These are phyloP conservation scores for Myripristis jacobus DNA, from an alignment of 2,797 vertebrate genomes.

Conservation along the genomic window DNA sequence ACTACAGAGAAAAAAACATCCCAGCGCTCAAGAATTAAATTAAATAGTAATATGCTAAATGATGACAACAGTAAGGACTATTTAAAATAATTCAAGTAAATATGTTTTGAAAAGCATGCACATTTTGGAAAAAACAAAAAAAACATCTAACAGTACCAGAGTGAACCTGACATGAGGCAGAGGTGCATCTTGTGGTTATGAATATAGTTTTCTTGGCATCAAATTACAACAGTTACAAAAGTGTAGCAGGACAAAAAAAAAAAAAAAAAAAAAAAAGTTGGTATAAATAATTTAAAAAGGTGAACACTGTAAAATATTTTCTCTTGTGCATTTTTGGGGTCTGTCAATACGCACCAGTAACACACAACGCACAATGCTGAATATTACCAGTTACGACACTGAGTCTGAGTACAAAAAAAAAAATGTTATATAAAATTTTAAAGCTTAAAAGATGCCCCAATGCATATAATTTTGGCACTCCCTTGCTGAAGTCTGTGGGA, in stretches of 20 bases:
- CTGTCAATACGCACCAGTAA: slow-evolving; percentile 35
- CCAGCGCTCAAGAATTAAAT: slow-evolving; percentile 63
- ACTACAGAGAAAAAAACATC: slow-evolving; percentile 48
- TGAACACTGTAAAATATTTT: slow-evolving; percentile 32
- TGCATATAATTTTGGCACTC: slow-evolving; percentile 42
- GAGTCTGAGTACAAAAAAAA: slow-evolving; percentile 37
- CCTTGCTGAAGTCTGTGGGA: slow-evolving; percentile 24
- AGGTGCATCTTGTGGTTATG: slow-evolving; percentile 15
- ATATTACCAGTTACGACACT: slow-evolving; percentile 29
- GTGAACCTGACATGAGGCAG: slow-evolving; percentile 41
- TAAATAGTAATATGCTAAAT: slow-evolving; percentile 51
- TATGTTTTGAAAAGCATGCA: slow-evolving; percentile 58
- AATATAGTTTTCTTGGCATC: slow-evolving; percentile 33
- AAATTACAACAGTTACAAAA: slow-evolving; percentile 50
- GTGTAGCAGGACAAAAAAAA: no score
- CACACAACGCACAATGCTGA: slow-evolving; percentile 32
- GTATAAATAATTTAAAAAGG: slow-evolving; percentile 57
- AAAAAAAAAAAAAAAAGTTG: slow-evolving; percentile 35
- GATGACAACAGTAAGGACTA: slow-evolving; percentile 64
- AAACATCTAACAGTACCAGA: slow-evolving; percentile 70
- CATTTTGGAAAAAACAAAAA: slow-evolving; percentile 58
- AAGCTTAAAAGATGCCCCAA: slow-evolving; percentile 47
- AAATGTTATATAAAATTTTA: slow-evolving; percentile 26
- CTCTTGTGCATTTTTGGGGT: slow-evolving; percentile 23
- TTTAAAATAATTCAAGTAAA: slow-evolving; percentile 71